phyloP scores from a whole-genome alignment of 2,888 invertebrate genomes.

The Chouioia cunea region DNA sequence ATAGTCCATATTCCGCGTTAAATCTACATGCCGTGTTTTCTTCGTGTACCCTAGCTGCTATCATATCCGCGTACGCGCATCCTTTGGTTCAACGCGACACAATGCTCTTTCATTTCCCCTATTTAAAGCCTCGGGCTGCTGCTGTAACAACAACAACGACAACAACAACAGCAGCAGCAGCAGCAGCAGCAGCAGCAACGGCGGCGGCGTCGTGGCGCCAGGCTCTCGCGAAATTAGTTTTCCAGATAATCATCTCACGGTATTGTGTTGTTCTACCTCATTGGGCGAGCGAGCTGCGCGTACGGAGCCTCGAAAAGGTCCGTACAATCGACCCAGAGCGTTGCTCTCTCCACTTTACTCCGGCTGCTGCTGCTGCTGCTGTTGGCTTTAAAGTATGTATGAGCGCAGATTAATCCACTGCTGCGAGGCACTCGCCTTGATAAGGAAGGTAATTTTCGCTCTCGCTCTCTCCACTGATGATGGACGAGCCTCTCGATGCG shows the following conservation, averaged over 20 bases:
- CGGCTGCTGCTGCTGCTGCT: no score
- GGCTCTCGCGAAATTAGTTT: constrained; percentile 67
- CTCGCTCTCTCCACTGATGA: constrained; percentile 37
- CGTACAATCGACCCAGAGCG: constrained; percentile 19
- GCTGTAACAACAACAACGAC: constrained; percentile 39
- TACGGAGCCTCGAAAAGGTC: constrained; percentile 19
- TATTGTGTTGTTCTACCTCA: constrained; percentile 60
- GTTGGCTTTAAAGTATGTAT: constrained; percentile 58
- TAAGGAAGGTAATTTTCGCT: constrained; percentile 63
- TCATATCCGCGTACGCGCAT: constrained; percentile 46
- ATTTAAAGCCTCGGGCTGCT: constrained; percentile 47
- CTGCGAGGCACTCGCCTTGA: constrained; percentile 57
- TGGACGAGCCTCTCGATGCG: constrained; percentile 47
- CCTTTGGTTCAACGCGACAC: constrained; percentile 49
- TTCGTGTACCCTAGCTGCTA: constrained; percentile 27
- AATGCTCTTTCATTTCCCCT: constrained; percentile 53
- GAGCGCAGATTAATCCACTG: constrained; percentile 60
- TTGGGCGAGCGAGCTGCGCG: constrained; percentile 27
- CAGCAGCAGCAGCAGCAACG: constrained; percentile 33
- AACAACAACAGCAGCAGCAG: constrained; percentile 25
- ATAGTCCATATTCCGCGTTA: constrained; percentile 27
- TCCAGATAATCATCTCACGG: constrained; percentile 68
- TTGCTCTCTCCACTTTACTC: constrained; percentile 30
- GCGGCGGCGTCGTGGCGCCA: constrained; percentile 52
- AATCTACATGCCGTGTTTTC: constrained; percentile 31